Evolutionary conservation across 64 coral and sea anemone genomes (phyloP), one percentile per base, ranked within the genome.

Genomic region (Montipora foliosa): DNA sequence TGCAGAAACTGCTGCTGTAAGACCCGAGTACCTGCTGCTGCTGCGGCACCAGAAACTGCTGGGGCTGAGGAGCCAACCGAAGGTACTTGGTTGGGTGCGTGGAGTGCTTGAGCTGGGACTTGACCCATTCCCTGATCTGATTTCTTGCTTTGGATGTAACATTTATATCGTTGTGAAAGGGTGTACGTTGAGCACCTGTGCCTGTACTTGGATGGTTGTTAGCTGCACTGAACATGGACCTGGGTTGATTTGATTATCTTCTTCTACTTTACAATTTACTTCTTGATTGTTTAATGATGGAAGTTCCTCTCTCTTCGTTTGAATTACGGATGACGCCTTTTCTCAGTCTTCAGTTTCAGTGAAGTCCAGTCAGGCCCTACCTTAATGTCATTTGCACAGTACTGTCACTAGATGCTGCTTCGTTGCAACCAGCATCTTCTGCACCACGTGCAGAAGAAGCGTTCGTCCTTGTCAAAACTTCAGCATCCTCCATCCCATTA

Each of bases 21-120:
- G 71, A 9, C 53, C 92, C 79, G n/a, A 97, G 19, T 25, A 92
- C 49, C 24, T 97, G 96, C 89, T 97, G 96, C 13, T 97, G 96
- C 19, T 88, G 17, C 19, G 10, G 11, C 46, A 12, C 25, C 8
- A 93, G 76, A 50, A 95, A 93, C 48, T 97, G 89, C 25, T 94
- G 96, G 59, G 94, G 67, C 51, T 95, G 89, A 17, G 82, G 64
- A 15, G 75, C 74, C 1, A n/a, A 67, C 67, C 50, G 89, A 20
- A 67, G 83, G 66, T 19, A 52, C 64, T 66, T 79, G 83, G 8
- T 19, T 86, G 45, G 82, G 16, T 86, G 45, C 13, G 8, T 71
- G 62, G 64, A 49, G 82, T 50, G 66, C 15, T 73, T 77, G 71
- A 77, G 51, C 14, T 67, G 4, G 6, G 13, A 47, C 74, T 24